Base-by-base conservation (phyloP, 2,888 invertebrate genomes). In the Noctua comes region DNA sequence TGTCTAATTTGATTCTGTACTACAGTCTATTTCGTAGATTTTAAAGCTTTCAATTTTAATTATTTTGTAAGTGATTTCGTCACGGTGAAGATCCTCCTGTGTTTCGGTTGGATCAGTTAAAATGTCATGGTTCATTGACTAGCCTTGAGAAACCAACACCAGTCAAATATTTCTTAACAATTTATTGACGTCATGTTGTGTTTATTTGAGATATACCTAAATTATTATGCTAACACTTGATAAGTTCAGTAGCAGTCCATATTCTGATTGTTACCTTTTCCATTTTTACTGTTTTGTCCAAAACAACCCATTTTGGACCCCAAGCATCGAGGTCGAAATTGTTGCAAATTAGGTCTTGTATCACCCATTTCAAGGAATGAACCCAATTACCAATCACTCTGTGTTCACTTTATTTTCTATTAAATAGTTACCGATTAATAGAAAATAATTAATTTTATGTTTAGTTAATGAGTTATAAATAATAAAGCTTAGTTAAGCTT, bases 1-100 rank as follows among this genome's bases (percentile, higher is more conserved):
- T 3, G 8, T 40, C n/a, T 64, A 83, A 83, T 76, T 77, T 68
- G n/a, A 54, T 83, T 40, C n/a, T 46, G 36, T 68, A 64, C 16
- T 11, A 46, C n/a, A 62, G 36, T 54, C 48, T 62, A 27, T 76
- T 76, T 59, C 10, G 13, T 16, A 46, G 51, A 46, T 65, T 65
- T 65, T 64, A 48, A 51, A 68, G 68, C 46, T 76, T 82, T 31
- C 10, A 46, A 76, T 76, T 82, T 64, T 64, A 27, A 76, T 64
- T 76, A 57, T 68, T 54, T n/a, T 54, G n/a, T 68, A n/a, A 76
- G 31, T 54, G 68, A 46, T 79, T 68, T 68, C 54, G 68, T 64
- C 51, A 82, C n/a, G 54, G 68, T 31, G 68, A 31, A 7, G 24
- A 27, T 62, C 36, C 16, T 21, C 43, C 1, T 76, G 36, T 31